A percentile compares a stretch with the other conserved stretches of the same genome.
phyloP scores from a whole-genome alignment of 2,113 vertebrate species.

The Tragelaphus buxtoni region DNA sequence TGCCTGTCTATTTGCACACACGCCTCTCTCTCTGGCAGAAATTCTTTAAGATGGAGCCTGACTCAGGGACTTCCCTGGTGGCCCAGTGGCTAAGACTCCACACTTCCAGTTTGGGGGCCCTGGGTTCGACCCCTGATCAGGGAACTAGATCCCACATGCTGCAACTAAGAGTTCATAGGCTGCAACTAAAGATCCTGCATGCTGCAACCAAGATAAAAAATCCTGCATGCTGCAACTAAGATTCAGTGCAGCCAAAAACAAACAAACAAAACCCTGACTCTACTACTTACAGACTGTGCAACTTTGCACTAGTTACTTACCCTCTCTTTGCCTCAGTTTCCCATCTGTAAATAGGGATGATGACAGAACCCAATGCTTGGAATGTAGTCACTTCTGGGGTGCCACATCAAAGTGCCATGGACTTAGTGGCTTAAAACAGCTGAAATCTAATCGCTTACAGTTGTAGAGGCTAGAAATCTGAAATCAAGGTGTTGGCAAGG shows the following conservation, averaged over 20 bases:
- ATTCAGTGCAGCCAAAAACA: neutral
- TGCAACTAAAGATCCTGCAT: neutral
- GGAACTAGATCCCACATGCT: neutral
- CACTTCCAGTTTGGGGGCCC: neutral
- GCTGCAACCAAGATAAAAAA: neutral
- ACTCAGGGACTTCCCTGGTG: neutral
- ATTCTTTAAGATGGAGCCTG: neutral
- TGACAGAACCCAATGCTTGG: neutral
- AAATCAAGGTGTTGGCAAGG: neutral
- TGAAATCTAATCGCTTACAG: neutral
- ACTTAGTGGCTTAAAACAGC: neutral
- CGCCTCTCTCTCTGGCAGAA: neutral
- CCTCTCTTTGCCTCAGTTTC: neutral
- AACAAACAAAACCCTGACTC: neutral
- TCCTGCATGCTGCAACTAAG: neutral
- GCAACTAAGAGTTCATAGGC: neutral
- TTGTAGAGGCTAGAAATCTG: neutral
- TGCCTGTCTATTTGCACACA: fast-evolving
- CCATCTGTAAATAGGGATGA: neutral
- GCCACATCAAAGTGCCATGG: neutral
- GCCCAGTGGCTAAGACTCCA: neutral
- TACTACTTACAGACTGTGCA: neutral
- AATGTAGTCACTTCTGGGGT: neutral
- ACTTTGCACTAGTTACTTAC: fast-evolving
- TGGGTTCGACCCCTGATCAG: neutral